Base-by-base conservation (phyloP, 1,140 invertebrate species). In the Drosophila persimilis region DNA sequence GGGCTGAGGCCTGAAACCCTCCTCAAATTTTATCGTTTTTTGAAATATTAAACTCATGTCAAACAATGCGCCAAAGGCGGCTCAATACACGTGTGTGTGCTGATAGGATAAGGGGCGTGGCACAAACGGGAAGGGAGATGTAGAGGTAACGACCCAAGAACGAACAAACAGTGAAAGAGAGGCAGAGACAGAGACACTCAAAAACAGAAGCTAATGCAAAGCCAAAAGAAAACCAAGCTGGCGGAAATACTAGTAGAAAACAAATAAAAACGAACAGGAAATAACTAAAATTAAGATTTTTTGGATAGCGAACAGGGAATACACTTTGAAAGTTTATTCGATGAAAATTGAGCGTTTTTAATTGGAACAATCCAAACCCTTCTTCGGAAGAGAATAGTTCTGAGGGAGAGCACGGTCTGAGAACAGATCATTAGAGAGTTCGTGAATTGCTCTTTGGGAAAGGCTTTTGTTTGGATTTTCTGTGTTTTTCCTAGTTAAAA, bases 21-120 rank as follows among this genome's bases (percentile, higher is more conserved):
- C 41, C 52, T 56, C 61, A 17, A 57, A 72, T 72, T 83, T 83
- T 85, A 69, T 73, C 56, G 67, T 77, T 73, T 75, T 60, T 58
- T 72, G 46, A 73, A 66, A 80, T 69, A 81, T 81, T 81, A 77
- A 81, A 81, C 62, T 73, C 78, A 77, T 81, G 83, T 81, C 81
- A 86, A 86, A 86, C 70, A 86, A 71, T 85, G 81, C 80, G 81
- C 72, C 81, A 85, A 74, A 88, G 75, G 78, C 79, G 54, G 71
- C 59, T 73, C 35, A 66, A 67, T 75, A 75, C 46, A 75, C 51
- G 48, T 43, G 31, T 56, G 8, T 45, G 20, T 62, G 6, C 29
- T 53, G 31, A 11, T 26, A 3, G 29, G 29, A 9, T 0, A 31
- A 9, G 31, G 31, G 7, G 11, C 24, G 8, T 17, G 31, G 8